phyloP scores from a whole-genome alignment of 2,113 vertebrate species.

The Chrysemys picta region DNA sequence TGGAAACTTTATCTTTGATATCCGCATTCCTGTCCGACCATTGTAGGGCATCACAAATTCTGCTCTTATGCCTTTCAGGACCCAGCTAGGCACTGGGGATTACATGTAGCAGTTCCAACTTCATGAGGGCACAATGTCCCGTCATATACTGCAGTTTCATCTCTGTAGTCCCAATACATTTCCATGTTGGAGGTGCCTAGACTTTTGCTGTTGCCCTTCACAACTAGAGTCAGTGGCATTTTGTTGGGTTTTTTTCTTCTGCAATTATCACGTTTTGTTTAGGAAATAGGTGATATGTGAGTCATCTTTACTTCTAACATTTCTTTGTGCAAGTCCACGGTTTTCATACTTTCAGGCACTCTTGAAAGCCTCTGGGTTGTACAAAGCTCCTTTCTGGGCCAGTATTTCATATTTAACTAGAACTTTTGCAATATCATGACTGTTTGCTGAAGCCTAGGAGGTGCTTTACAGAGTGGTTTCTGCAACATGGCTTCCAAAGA shows the following conservation, averaged over 20 bases:
- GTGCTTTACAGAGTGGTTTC: slow-evolving; percentile 4
- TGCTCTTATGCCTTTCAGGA: neutral
- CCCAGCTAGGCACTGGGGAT: neutral
- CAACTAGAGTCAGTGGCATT: neutral
- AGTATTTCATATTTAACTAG: neutral
- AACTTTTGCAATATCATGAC: accelerated
- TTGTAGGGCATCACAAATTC: neutral
- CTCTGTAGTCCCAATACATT: accelerated
- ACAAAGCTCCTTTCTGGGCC: neutral
- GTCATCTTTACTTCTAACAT: accelerated
- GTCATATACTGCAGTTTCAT: neutral
- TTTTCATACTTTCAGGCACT: neutral
- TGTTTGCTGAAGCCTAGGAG: neutral
- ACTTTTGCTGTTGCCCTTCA: neutral
- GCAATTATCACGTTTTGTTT: neutral
- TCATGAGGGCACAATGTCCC: neutral
- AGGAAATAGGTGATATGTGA: neutral
- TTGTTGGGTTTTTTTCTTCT: neutral
- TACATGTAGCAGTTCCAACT: neutral
- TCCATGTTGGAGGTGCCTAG: neutral
- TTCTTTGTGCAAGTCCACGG: neutral
- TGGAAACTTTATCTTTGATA: neutral
- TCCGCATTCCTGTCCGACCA: neutral
- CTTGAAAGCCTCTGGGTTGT: neutral
- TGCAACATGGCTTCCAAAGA: neutral